These are phyloP conservation scores for Neelides sp. DNA, from an alignment of 1,140 invertebrate species.

Conservation along the genomic window DNA sequence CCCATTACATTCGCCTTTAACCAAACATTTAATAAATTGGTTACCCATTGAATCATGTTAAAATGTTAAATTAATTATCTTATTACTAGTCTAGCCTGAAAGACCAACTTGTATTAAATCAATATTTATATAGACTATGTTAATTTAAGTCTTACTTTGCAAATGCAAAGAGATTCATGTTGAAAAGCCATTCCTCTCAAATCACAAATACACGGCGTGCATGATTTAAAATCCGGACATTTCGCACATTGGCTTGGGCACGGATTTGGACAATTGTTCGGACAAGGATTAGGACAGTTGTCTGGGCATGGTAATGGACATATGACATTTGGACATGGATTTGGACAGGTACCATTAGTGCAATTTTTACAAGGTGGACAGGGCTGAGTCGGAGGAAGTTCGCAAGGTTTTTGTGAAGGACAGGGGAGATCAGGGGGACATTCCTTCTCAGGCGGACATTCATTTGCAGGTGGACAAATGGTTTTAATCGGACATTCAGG, in stretches of 20 bases:
- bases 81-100: too few species aligned
- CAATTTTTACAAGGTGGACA: not conserved
- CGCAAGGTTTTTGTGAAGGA: too few species aligned
- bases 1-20: slow-evolving; percentile 54
- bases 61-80: too few species aligned
- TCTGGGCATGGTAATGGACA: not conserved
- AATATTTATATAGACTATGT: not conserved
- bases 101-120: not conserved
- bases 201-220: slow-evolving; percentile 11
- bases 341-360: not conserved
- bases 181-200: slow-evolving; percentile 10
- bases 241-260: slow-evolving; percentile 2
- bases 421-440: too few species aligned
- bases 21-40: too few species aligned
- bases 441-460: not conserved
- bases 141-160: slow-evolving; percentile 8
- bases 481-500: not conserved
- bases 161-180: not conserved
- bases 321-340: not conserved
- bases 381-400: too few species aligned
- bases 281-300: slow-evolving; percentile 3
- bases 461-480: not conserved
- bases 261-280: not conserved
- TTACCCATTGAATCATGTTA: too few species aligned
- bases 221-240: not conserved